Percentiles rank a stretch among this genome's conserved stretches.
Evolutionary conservation across 2,113 vertebrate species (phyloP).

Genomic region (Sylvietta virens): DNA sequence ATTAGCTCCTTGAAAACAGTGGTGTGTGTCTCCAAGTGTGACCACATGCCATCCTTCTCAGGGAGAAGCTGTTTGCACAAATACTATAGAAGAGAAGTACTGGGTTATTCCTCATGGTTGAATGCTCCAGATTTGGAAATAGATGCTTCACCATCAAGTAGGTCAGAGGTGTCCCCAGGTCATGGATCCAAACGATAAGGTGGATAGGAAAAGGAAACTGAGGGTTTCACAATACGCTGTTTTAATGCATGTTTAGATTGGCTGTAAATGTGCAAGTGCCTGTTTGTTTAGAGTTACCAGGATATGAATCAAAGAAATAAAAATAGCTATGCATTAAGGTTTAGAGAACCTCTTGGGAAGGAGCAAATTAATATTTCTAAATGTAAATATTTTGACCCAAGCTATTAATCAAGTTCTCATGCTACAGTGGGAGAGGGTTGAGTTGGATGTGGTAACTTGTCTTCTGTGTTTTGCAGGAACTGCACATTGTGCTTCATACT

Average conservation of each 20-base stretch:
- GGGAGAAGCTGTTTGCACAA: not conserved
- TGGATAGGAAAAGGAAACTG: not conserved
- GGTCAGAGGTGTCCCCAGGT: not conserved
- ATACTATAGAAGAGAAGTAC: not conserved
- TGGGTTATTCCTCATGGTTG: not conserved
- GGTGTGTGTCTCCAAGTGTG: not conserved
- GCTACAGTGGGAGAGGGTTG: not conserved
- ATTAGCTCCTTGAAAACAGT: not conserved
- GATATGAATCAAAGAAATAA: constrained; percentile 51
- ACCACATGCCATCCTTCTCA: accelerated
- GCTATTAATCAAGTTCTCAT: constrained; percentile 9
- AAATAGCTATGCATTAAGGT: constrained; percentile 44
- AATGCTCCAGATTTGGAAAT: not conserved
- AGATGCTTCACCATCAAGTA: not conserved
- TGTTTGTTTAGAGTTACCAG: constrained; percentile 44
- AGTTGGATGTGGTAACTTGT: not conserved
- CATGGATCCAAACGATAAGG: not conserved
- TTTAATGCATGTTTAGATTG: constrained; percentile 33
- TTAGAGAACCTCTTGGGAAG: constrained; percentile 24
- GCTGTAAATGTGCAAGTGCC: not conserved
- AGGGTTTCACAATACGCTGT: accelerated
- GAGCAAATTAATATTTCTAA: constrained; percentile 43
- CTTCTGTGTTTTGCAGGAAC: not conserved
- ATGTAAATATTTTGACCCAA: constrained; percentile 46
- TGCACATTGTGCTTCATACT: not conserved